These are phyloP conservation scores for Siniperca scherzeri DNA, from an alignment of 2,797 vertebrate species.

Conservation along the genomic window DNA sequence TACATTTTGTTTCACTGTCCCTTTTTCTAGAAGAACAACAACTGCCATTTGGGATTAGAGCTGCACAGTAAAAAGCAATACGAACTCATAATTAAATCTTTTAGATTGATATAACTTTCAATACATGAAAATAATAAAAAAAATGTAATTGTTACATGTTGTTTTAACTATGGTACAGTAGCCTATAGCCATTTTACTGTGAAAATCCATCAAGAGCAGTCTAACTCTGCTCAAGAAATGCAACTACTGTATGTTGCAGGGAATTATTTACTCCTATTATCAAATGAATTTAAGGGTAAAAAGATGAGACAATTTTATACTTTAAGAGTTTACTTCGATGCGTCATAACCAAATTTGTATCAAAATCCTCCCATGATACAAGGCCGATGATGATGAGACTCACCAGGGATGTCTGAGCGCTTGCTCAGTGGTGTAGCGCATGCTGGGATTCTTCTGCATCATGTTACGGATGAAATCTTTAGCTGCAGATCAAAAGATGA, in stretches of 20 bases:
- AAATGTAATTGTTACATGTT: neutral
- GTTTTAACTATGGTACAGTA: neutral
- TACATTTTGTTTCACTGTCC: neutral
- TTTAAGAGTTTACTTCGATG: neutral
- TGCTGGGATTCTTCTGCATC: slow-evolving; percentile 93
- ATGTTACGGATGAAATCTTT: slow-evolving; percentile 97
- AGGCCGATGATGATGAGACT: slow-evolving; percentile 60
- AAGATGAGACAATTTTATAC: neutral
- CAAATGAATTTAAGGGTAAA: neutral
- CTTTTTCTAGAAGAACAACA: neutral
- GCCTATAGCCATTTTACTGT: neutral
- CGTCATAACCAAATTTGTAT: neutral
- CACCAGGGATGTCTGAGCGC: slow-evolving; percentile 96
- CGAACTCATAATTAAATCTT: neutral
- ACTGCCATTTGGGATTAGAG: neutral
- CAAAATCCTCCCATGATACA: neutral
- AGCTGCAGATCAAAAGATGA: slow-evolving; percentile 81
- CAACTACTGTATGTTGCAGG: neutral
- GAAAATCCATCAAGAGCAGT: neutral
- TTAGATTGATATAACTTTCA: neutral
- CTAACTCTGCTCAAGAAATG: neutral
- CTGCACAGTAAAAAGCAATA: neutral
- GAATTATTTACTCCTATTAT: neutral
- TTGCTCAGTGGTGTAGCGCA: slow-evolving; percentile 91
- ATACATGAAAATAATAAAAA: neutral